Evolutionary conservation across 2,888 invertebrate species (phyloP).

Genomic region (Glaucopsyche alexis): DNA sequence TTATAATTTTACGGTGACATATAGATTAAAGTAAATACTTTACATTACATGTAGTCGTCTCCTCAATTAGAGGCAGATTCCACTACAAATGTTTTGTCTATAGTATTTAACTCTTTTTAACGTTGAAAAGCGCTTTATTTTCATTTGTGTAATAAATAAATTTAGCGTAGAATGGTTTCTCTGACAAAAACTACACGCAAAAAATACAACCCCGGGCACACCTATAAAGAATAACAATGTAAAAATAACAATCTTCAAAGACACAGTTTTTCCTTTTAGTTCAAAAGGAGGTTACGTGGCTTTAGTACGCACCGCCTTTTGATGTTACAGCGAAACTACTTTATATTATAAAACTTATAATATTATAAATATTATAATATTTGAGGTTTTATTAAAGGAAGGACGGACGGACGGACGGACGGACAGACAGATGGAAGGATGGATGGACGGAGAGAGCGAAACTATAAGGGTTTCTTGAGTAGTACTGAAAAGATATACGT

Average conservation of each 20-base stretch:
- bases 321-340: conserved; percentile 2
- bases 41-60: no score
- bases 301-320: not conserved
- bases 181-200: conserved; percentile 5
- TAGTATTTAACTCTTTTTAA: no score
- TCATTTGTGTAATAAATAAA: not conserved
- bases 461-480: no score
- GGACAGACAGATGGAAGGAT: no score
- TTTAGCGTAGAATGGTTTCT: not conserved
- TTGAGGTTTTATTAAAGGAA: not conserved
- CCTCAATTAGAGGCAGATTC: no score
- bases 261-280: not conserved
- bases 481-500: no score
- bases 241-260: conserved; percentile 17
- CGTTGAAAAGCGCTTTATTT: not conserved
- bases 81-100: no score
- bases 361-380: not conserved
- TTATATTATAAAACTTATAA: not conserved
- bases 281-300: not conserved
- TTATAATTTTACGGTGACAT: no score
- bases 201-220: conserved; percentile 1
- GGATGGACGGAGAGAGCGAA: no score
- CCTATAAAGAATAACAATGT: conserved; percentile 13
- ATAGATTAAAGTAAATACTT: no score
- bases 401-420: no score